Evolutionary conservation across 2,113 vertebrate species (phyloP).

Genomic region (Cromileptes altivelis): DNA sequence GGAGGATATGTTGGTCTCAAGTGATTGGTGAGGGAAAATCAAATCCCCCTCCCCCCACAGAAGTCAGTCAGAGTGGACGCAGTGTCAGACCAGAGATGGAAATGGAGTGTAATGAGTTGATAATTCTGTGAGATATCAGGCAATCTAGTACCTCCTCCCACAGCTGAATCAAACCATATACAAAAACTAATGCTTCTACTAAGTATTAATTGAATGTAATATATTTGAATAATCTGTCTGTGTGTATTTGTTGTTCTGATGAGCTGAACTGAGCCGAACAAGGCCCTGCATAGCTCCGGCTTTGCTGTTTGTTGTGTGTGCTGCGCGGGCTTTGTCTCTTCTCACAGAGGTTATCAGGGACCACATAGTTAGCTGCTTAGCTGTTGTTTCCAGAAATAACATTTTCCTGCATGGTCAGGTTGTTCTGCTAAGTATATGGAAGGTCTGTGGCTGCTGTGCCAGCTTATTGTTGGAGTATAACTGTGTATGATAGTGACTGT

Average conservation of each 20-base stretch:
- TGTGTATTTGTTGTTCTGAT: neutral
- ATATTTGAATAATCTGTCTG: neutral
- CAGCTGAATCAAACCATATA: too few relatives aligned
- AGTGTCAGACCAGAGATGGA: too few relatives aligned
- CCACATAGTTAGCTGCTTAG: slow-evolving; percentile 47
- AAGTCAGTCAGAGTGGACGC: too few relatives aligned
- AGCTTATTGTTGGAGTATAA: slow-evolving; percentile 17
- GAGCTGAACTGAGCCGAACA: neutral
- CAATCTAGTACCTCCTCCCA: too few relatives aligned
- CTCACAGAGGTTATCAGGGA: slow-evolving; percentile 59
- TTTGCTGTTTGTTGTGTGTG: slow-evolving; percentile 22
- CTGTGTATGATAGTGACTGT: neutral
- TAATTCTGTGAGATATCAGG: too few relatives aligned
- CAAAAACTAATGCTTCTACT: neutral
- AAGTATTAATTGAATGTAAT: neutral
- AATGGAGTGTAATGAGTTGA: too few relatives aligned
- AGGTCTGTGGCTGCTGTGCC: slow-evolving; percentile 6
- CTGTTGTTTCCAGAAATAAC: slow-evolving; percentile 71
- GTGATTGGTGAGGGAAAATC: too few relatives aligned
- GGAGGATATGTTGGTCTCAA: too few relatives aligned
- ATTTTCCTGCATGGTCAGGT: slow-evolving; percentile 40
- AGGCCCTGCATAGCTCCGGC: neutral
- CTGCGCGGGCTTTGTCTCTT: slow-evolving; percentile 12
- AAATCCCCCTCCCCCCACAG: too few relatives aligned
- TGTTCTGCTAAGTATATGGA: slow-evolving; percentile 20